Base-by-base conservation (phyloP, 2,797 vertebrate species). In the Artibeus lituratus region DNA sequence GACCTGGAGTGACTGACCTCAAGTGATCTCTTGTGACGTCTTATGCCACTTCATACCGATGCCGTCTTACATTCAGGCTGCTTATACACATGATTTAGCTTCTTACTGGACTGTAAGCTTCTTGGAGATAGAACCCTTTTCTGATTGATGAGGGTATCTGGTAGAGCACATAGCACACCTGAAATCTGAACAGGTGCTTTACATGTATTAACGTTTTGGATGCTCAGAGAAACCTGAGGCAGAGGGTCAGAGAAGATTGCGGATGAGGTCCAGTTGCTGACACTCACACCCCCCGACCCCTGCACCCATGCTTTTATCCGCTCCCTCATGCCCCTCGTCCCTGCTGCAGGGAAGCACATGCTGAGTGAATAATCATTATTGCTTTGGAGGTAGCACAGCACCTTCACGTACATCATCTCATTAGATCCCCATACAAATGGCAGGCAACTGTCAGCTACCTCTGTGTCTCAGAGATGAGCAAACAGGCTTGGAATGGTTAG, bases 281-380 rank as follows among this genome's bases (percentile, higher is more conserved):
- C 81, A 51, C 74, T 76, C 42, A 55, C 35, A 49, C 16, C 55
- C 42, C 91, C 67, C 84, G n/a, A 44, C 73, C 85, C 47, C 73
- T 78, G 81, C n/a, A 2, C 8, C 57, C 24, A n/a, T 29, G 65
- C 80, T 94, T 94, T 96, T 93, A 82, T 53, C 95, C 92, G 26
- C 53, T 69, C 87, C 65, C 44, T 91, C 96, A 91, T 51, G 74
- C 32, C 84, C 8, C 37, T 77, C 97, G 95, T 81, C 80, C 24
- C 81, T 77, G 42, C 67, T 53, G 49, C 11, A 51, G 44, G 47
- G 91, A 93, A 91, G 5, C 86, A 47, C 51, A 35, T 96, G 67
- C 87, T 73, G 84, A 92, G 69, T 53, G 93, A 92, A 92, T 92
- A 21, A 77, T 91, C 95, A 97, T 97, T 94, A 87, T 90, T 82